Evolutionary conservation across 1,140 invertebrate species (phyloP).

Genomic region (Formica exsecta): DNA sequence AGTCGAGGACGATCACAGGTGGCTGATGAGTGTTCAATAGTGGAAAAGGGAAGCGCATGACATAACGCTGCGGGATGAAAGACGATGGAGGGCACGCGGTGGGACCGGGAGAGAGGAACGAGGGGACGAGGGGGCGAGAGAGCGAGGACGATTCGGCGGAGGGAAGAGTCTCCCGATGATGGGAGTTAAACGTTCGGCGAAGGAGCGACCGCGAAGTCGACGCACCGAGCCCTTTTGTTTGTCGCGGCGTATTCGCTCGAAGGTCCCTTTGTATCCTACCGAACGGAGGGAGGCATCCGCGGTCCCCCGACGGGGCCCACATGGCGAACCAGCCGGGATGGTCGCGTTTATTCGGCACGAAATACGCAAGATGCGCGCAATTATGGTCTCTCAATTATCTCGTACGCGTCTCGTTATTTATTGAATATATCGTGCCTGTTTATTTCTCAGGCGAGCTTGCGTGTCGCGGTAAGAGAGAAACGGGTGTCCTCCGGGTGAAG

Average conservation of each 20-base stretch:
- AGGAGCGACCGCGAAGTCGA: constrained; percentile 71
- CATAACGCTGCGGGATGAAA: constrained; percentile 33
- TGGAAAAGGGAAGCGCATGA: constrained; percentile 61
- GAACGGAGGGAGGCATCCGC: constrained; percentile 58
- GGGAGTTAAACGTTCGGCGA: constrained; percentile 77
- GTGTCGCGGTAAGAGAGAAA: constrained; percentile 67
- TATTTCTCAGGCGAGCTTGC: constrained; percentile 78
- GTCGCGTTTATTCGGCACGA: constrained; percentile 72
- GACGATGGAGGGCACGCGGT: constrained; percentile 30
- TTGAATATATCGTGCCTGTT: constrained; percentile 77
- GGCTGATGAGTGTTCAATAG: constrained; percentile 81
- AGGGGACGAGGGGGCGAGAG: constrained; percentile 7
- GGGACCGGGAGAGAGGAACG: constrained; percentile 12
- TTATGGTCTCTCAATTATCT: constrained; percentile 83
- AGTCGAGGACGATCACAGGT: constrained; percentile 78
- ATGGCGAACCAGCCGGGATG: constrained; percentile 75
- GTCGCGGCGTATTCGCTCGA: constrained; percentile 79
- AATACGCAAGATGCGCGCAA: constrained; percentile 82
- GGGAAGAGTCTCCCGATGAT: constrained; percentile 63
- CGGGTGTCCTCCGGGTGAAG: constrained; percentile 39
- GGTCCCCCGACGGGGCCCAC: constrained; percentile 70
- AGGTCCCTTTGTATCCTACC: constrained; percentile 74
- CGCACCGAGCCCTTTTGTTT: constrained; percentile 78
- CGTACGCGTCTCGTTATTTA: constrained; percentile 84
- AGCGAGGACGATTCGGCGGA: constrained; percentile 36